phyloP scores from a whole-genome alignment of 2,113 vertebrate genomes.

The Albula goreensis region DNA sequence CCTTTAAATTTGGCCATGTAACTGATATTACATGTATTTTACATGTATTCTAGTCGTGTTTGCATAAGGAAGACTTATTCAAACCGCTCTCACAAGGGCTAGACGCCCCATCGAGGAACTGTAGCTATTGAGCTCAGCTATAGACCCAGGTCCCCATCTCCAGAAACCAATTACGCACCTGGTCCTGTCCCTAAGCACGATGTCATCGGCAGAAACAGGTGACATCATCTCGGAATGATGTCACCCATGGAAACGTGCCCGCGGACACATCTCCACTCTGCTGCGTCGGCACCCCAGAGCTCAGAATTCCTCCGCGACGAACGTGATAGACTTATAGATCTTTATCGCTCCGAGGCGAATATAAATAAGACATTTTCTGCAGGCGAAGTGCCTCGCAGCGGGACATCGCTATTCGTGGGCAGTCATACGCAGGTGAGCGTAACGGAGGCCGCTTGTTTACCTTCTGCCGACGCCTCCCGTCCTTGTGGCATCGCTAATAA shows the following conservation, averaged over 20 bases:
- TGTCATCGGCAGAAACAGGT: neutral
- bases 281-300: neutral
- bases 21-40: too few species aligned
- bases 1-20: too few species aligned
- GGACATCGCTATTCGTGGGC: neutral
- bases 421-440: too few species aligned
- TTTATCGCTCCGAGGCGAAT: conserved; percentile 1
- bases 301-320: neutral
- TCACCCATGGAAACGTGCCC: neutral
- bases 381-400: neutral
- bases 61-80: neutral
- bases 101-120: neutral
- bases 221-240: neutral
- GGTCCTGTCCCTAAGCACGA: neutral
- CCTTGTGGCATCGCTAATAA: too few species aligned
- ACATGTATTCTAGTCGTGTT: neutral
- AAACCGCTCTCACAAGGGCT: neutral
- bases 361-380: neutral
- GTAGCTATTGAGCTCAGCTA: neutral
- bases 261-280: neutral
- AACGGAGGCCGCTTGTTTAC: neutral
- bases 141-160: neutral
- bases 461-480: neutral
- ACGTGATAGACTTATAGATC: neutral
- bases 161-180: neutral